A percentile compares a stretch with the other conserved stretches of the same genome.
Evolutionary conservation across 1,140 invertebrate genomes (phyloP).

Genomic region (Nymphalis io): DNA sequence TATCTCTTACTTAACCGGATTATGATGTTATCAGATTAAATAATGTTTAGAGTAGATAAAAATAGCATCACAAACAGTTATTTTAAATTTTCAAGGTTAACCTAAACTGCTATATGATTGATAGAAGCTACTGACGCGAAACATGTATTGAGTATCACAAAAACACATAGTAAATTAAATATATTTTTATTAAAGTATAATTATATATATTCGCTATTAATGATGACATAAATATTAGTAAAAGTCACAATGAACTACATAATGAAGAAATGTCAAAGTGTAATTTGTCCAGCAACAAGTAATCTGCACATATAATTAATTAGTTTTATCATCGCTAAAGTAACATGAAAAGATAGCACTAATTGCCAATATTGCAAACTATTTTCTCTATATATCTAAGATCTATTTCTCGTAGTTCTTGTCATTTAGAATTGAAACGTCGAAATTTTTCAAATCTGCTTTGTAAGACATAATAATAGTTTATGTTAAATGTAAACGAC

Average conservation of each 20-base stretch:
- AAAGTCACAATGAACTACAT: too few relatives aligned
- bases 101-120: neutral
- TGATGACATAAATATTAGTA: too few relatives aligned
- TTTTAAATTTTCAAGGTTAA: neutral
- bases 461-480: neutral
- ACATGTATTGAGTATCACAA: too few relatives aligned
- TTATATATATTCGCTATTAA: too few relatives aligned
- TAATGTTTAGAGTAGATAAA: slow-evolving; percentile 1
- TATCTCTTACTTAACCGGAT: neutral
- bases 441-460: neutral
- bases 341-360: neutral
- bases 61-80: neutral
- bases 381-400: neutral
- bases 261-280: neutral
- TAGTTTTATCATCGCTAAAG: slow-evolving; percentile 4
- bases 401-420: neutral
- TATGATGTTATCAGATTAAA: neutral
- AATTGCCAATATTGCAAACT: neutral
- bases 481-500: neutral
- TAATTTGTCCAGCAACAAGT: slow-evolving; percentile 7
- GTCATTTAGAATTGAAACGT: neutral
- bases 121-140: too few relatives aligned
- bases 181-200: too few relatives aligned
- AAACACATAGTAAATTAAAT: too few relatives aligned
- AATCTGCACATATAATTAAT: slow-evolving; percentile 25